Evolutionary conservation across 1,140 invertebrate species (phyloP), one percentile per base, ranked within the genome.

Genomic region (Drosophila funebris): DNA sequence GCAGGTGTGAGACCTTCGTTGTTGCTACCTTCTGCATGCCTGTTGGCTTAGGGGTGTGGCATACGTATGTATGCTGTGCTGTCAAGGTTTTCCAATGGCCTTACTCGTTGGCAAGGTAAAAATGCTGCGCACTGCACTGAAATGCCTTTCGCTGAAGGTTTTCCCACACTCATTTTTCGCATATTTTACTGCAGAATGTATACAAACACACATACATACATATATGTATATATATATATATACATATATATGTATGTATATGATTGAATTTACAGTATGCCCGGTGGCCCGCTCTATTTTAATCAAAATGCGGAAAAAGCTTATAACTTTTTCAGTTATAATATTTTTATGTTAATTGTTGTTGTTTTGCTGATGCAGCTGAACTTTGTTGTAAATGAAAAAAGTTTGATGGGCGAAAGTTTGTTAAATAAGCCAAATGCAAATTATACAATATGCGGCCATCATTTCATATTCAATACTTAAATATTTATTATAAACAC

Each of bases 321-420:
- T 77, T 68, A 73, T 24, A 81, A 61, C 78, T 82, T 81, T 76
- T 77, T 48, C 46, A 62, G 58, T 79, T 84, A 64, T 67, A 27
- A 44, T 13, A 22, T 48, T 84, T 83, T 64, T 77, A 84, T 83
- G 80, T 60, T 81, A 71, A 82, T 81, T 84, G 76, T 78, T 83
- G 58, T 68, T 79, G 80, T 78, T 77, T n/a, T 29, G 4, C 8
- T 56, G 22, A 41, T 44, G 46, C 33, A 36, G 33, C 36, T 61
- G 31, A 56, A 39, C 53, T 71, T 71, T 71, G 41, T 53, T 48
- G 76, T 54, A 79, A 83, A 83, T 83, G 80, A 76, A 83, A 83
- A 83, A 83, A 83, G 62, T 85, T 83, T 77, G 57, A 56, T 57
- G 43, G 18, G 33, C 52, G 48, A 82, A 81, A 81, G 74, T 82